These are phyloP conservation scores for Archocentrus centrarchus DNA, from an alignment of 2,113 vertebrate species.

Conservation along the genomic window DNA sequence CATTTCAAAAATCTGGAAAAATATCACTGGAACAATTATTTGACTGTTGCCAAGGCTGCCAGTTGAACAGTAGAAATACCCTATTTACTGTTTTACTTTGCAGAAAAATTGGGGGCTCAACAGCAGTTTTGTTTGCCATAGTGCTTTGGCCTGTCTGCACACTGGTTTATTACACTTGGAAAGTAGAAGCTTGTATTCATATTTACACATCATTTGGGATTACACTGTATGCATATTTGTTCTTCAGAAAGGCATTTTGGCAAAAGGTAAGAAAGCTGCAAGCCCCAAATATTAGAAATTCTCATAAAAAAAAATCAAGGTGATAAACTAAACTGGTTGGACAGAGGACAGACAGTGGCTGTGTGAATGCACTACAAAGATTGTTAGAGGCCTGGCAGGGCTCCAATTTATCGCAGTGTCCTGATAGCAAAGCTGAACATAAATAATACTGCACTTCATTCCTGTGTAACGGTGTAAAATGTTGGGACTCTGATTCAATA, in stretches of 20 bases:
- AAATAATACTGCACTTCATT: neutral
- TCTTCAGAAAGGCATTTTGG: constrained; percentile 4
- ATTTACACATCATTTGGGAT: neutral
- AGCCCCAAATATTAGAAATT: neutral
- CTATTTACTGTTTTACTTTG: neutral
- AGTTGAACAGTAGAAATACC: neutral
- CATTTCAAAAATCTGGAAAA: neutral
- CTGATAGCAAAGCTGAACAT: constrained; percentile 11
- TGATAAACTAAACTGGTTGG: constrained; percentile 13
- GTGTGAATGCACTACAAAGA: constrained; percentile 26
- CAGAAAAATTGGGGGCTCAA: neutral
- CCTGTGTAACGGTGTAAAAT: constrained; percentile 2
- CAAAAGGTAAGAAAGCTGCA: neutral
- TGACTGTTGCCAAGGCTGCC: neutral
- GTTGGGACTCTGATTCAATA: neutral
- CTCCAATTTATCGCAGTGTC: constrained; percentile 32
- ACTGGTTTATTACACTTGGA: neutral
- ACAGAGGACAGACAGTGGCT: constrained; percentile 6
- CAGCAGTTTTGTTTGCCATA: neutral
- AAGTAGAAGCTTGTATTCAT: neutral
- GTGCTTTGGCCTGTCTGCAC: neutral
- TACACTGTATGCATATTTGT: neutral
- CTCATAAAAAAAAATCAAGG: constrained; percentile 14
- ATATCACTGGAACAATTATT: neutral
- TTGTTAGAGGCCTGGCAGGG: constrained; percentile 29